These are phyloP conservation scores for Calliphora vomitoria DNA, from an alignment of 2,888 invertebrate species.

Conservation along the genomic window DNA sequence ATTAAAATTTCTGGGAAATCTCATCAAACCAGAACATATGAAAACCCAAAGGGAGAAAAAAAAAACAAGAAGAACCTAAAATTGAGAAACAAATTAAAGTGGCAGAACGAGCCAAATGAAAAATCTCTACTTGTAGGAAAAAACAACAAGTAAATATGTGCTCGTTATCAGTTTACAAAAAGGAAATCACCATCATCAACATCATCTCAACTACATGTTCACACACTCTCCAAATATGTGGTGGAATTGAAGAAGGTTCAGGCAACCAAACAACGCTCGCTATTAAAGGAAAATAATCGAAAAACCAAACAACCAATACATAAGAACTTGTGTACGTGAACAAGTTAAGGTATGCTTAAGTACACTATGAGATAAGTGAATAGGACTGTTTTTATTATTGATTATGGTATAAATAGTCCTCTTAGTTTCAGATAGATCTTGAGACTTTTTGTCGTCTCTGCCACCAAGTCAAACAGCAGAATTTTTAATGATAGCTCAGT, in stretches of 20 bases:
- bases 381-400: not conserved
- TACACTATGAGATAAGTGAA: conserved; percentile 11
- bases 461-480: too few species aligned
- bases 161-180: conserved; percentile 70
- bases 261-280: not conserved
- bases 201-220: conserved; percentile 22
- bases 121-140: conserved; percentile 40
- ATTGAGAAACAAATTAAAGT: conserved; percentile 76
- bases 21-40: conserved; percentile 68
- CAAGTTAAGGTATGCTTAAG: not conserved
- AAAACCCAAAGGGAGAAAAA: not conserved
- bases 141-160: conserved; percentile 33
- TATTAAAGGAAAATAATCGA: not conserved
- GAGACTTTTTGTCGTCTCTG: too few species aligned
- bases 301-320: not conserved
- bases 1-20: conserved; percentile 83
- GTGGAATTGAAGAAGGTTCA: not conserved
- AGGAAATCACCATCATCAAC: conserved; percentile 58
- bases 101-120: conserved; percentile 68
- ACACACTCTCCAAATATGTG: conserved; percentile 9
- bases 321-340: not conserved
- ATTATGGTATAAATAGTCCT: too few species aligned
- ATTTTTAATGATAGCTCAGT: too few species aligned
- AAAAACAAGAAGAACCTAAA: conserved; percentile 62
- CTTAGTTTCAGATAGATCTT: too few species aligned